phyloP scores from a whole-genome alignment of 2,797 vertebrate genomes.

The Arvicola amphibius region DNA sequence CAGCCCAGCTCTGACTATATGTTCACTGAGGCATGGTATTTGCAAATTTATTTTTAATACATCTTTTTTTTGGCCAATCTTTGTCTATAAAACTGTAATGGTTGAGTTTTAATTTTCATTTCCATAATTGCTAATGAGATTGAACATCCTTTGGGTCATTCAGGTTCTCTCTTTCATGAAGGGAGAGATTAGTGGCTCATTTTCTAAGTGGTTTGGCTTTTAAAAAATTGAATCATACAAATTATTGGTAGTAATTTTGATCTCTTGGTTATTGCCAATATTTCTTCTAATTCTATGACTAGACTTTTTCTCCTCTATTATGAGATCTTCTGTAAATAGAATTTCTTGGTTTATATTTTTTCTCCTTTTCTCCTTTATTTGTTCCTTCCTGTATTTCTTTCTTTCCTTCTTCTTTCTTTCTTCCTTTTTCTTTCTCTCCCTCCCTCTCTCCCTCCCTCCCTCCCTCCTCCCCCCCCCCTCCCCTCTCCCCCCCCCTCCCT shows the following conservation, averaged over 20 bases:
- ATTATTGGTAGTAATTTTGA: conserved; percentile 40
- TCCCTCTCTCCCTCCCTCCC: rapidly evolving
- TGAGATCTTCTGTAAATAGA: conserved; percentile 20
- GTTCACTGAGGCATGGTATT: not conserved
- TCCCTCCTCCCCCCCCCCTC: rapidly evolving
- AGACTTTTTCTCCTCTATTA: conserved; percentile 40
- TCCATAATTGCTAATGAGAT: not conserved
- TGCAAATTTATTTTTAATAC: conserved; percentile 10
- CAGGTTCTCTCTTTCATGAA: conserved; percentile 24
- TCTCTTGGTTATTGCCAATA: not conserved
- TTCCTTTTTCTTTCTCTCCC: not conserved
- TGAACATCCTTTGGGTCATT: conserved; percentile 21
- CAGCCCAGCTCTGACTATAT: not conserved
- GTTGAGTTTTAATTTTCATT: conserved; percentile 44
- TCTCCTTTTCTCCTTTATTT: not conserved
- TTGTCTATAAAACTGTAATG: not conserved
- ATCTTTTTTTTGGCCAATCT: not conserved
- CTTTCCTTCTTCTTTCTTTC: not conserved
- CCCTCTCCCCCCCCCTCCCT: rapidly evolving
- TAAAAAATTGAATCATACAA: not conserved
- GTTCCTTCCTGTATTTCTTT: not conserved
- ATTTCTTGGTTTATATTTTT: not conserved
- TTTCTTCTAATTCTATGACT: conserved; percentile 43
- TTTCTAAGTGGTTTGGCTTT: conserved; percentile 48
- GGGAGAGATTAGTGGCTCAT: not conserved